Percentiles rank a stretch among this genome's conserved stretches.
Conservation (phyloP, 2,113 vertebrate species). For the Cyphomyrus discorhynchus region DNA sequence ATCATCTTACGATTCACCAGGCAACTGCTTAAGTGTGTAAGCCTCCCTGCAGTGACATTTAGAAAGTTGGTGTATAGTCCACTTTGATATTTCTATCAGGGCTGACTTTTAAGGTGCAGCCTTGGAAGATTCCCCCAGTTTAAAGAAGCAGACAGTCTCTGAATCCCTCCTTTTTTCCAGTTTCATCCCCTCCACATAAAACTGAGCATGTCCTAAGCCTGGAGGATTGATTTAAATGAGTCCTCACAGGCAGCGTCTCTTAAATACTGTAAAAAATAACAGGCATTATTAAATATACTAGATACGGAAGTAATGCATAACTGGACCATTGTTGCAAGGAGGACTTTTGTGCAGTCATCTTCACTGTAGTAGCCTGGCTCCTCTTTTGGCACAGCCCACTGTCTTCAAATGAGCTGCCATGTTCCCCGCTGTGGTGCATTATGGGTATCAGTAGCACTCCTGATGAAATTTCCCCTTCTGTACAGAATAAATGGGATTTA, state of each 20-base stretch:
- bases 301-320: not conserved
- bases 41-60: constrained; percentile 57
- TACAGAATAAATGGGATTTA: not conserved
- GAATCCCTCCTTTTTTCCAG: constrained; percentile 41
- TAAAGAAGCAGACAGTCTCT: constrained; percentile 52
- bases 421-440: not conserved
- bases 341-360: not conserved
- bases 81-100: constrained; percentile 62
- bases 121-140: constrained; percentile 52
- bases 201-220: constrained; percentile 29
- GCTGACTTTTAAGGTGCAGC: constrained; percentile 49
- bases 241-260: not conserved
- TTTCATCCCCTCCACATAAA: constrained; percentile 34
- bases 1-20: constrained; percentile 52
- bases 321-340: not conserved
- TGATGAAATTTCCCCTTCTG: not conserved
- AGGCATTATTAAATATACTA: not conserved
- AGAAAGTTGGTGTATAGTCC: constrained; percentile 49
- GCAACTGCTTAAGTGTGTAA: constrained; percentile 49
- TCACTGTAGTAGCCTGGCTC: not conserved
- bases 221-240: constrained; percentile 20
- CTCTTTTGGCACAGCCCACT: not conserved
- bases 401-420: not conserved
- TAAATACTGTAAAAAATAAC: not conserved
- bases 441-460: not conserved